Evolutionary conservation across 2,888 invertebrate genomes (phyloP).

Genomic region (Drosophila barbarae): DNA sequence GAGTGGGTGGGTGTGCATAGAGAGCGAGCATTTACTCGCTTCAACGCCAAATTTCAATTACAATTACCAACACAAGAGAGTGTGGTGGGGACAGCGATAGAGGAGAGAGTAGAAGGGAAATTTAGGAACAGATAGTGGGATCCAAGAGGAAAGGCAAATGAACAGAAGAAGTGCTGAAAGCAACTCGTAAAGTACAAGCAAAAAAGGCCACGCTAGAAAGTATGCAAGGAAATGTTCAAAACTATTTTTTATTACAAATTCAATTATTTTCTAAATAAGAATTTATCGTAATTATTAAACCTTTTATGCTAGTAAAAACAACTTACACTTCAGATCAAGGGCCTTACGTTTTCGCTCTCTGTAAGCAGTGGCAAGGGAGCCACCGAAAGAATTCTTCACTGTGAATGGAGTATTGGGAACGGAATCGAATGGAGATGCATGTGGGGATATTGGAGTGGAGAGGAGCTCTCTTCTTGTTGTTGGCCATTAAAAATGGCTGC

Average conservation of each 20-base stretch:
- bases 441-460: conserved; percentile 7
- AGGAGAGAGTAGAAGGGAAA: conserved; percentile 12
- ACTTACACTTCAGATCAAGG: too few species aligned
- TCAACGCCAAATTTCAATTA: conserved; percentile 77
- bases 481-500: conserved; percentile 73
- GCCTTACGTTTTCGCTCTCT: background rate
- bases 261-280: too few species aligned
- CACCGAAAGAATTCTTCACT: conserved; percentile 8
- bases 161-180: background rate
- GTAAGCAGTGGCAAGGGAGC: background rate
- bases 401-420: conserved; percentile 24
- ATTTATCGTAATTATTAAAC: too few species aligned
- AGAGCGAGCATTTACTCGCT: conserved; percentile 65
- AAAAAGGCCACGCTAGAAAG: background rate
- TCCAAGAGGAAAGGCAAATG: background rate
- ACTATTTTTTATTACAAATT: background rate
- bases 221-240: background rate
- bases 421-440: conserved; percentile 2
- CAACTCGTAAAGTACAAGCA: background rate
- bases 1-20: conserved; percentile 17
- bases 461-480: conserved; percentile 12
- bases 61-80: conserved; percentile 63
- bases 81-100: background rate
- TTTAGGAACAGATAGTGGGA: conserved; percentile 18
- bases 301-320: too few species aligned